Evolutionary conservation across 2,113 vertebrate genomes (phyloP).

Genomic region (Spermophilus dauricus): DNA sequence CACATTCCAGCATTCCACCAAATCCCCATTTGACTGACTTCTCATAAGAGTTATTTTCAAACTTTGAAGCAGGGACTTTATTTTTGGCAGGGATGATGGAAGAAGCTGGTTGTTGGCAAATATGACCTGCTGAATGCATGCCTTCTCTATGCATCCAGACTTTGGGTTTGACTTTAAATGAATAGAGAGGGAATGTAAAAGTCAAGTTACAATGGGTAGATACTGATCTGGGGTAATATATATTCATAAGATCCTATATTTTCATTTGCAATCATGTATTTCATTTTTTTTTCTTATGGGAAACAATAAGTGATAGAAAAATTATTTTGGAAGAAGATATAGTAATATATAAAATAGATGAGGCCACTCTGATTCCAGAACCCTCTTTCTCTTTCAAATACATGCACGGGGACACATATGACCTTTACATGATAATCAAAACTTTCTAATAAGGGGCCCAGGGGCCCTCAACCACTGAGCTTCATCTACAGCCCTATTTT

Average conservation of each 20-base stretch:
- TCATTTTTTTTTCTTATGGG: neutral
- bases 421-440: neutral
- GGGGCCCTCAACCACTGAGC: no score
- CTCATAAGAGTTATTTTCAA: no score
- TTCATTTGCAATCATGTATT: neutral
- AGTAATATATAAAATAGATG: neutral
- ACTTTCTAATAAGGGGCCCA: neutral
- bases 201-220: neutral
- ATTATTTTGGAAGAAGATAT: neutral
- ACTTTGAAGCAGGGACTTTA: no score
- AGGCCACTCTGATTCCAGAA: neutral
- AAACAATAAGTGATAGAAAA: neutral
- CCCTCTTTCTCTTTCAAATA: no score
- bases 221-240: neutral
- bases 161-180: constrained; percentile 11
- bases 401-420: neutral
- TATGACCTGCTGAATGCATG: no score
- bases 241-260: neutral
- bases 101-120: no score
- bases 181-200: neutral
- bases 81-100: no score
- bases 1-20: no score
- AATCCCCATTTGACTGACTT: no score
- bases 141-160: neutral
- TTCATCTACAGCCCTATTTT: no score